Base-by-base conservation (phyloP, 2,888 invertebrate genomes). In the Drosophila acutilabella region DNA sequence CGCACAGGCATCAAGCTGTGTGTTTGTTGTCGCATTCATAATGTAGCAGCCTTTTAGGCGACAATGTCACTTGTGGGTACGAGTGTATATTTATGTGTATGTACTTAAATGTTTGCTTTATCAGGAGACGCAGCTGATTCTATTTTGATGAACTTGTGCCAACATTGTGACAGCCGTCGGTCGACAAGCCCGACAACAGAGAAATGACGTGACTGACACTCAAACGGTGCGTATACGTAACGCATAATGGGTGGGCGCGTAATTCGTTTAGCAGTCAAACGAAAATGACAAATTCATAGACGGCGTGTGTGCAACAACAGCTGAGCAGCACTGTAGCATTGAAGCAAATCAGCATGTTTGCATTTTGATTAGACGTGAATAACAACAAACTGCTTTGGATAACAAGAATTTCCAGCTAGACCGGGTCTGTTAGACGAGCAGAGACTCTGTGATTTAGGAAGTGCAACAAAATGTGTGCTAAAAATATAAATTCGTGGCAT, bases 71-170 rank as follows among this genome's bases (percentile, higher is more conserved):
- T 64, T 57, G 61, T 47, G 48, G 20, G 58, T 44, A 13, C 33
- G 52, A 20, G 68, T 30, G 30, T 30, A 30, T 65, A 57, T 71
- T 54, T 74, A 61, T 65, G 33, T 45, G 72, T 58, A 52, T 45
- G 57, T 58, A 65, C 44, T 60, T 71, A 64, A 68, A 70, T 69
- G 84, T 76, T 83, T 86, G 77, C 74, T 78, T 56, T 85, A 88
- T 78, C 85, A 73, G 75, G 74, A 48, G 47, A 48, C 66, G 71
- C 90, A 90, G 91, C 90, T 90, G 91, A 89, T 90, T 88, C 78
- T 78, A 78, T 87, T 89, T 88, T 91, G 84, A 88, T 90, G 74
- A 87, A 90, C 77, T 79, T 74, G 60, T 41, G 57, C 38, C 57
- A 70, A 61, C 60, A 60, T 71, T 74, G 60, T 72, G 78, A 70